These are phyloP conservation scores for Panthera uncia DNA, from an alignment of 2,113 vertebrate genomes.

Conservation along the genomic window DNA sequence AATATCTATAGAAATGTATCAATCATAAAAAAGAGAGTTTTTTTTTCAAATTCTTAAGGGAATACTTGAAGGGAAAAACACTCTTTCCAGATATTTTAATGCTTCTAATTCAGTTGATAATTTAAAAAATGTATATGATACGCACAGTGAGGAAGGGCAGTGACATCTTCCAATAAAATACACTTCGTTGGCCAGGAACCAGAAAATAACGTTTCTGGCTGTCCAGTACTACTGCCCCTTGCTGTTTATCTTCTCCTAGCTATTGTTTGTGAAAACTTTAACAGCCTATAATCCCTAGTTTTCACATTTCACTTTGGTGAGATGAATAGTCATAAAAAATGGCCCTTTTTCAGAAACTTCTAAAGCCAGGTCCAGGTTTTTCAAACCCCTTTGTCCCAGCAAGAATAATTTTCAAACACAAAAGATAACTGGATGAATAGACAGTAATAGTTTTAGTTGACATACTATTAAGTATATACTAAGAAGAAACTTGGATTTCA, in stretches of 20 bases:
- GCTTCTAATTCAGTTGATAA: background rate
- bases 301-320: background rate
- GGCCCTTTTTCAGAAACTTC: background rate
- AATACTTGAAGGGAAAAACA: background rate
- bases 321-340: background rate
- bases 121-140: background rate
- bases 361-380: background rate
- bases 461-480: background rate
- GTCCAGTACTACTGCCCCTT: background rate
- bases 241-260: background rate
- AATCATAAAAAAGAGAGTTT: background rate
- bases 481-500: background rate
- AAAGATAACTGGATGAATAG: background rate
- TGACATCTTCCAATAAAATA: background rate
- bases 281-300: background rate
- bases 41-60: background rate
- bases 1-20: background rate
- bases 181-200: background rate
- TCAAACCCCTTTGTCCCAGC: background rate
- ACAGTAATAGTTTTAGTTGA: constrained; percentile 9
- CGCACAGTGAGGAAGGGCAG: background rate
- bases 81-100: background rate
- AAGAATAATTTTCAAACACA: constrained; percentile 5
- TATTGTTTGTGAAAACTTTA: background rate
- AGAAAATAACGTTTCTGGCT: background rate